phyloP scores from a whole-genome alignment of 2,797 vertebrate species.

The Cephalopachus bancanus region DNA sequence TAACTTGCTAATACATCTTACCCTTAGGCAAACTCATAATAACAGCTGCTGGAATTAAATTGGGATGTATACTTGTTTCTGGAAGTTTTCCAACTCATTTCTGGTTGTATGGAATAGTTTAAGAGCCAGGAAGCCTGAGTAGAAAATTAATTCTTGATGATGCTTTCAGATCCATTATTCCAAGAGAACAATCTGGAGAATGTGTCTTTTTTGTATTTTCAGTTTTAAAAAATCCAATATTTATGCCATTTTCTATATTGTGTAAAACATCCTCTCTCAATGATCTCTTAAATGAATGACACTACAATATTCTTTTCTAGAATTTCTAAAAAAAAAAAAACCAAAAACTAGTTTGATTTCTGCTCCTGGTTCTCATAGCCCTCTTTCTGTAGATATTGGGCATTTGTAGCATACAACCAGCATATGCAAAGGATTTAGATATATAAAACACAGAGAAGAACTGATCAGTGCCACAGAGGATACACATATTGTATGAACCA shows the following conservation, averaged over 20 bases:
- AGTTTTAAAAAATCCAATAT: conserved; percentile 41
- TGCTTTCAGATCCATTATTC: background rate
- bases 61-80: conserved; percentile 68
- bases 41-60: conserved; percentile 80
- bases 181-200: background rate
- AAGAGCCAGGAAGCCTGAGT: conserved; percentile 57
- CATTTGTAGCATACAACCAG: background rate
- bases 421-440: too few species aligned
- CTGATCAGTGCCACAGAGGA: accelerated
- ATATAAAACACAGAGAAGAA: background rate
- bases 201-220: background rate
- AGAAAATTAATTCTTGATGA: conserved; percentile 62
- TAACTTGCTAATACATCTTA: conserved; percentile 49
- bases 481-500: too few species aligned
- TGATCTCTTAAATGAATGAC: background rate
- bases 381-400: accelerated
- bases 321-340: background rate
- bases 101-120: background rate
- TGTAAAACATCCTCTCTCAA: background rate
- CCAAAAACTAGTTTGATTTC: background rate
- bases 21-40: conserved; percentile 1
- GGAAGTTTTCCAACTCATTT: conserved; percentile 76
- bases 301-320: background rate
- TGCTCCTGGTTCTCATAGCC: background rate
- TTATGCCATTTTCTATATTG: conserved; percentile 46